Conservation (phyloP, 1,140 invertebrate genomes). For the Xylocopa sonorina region DNA sequence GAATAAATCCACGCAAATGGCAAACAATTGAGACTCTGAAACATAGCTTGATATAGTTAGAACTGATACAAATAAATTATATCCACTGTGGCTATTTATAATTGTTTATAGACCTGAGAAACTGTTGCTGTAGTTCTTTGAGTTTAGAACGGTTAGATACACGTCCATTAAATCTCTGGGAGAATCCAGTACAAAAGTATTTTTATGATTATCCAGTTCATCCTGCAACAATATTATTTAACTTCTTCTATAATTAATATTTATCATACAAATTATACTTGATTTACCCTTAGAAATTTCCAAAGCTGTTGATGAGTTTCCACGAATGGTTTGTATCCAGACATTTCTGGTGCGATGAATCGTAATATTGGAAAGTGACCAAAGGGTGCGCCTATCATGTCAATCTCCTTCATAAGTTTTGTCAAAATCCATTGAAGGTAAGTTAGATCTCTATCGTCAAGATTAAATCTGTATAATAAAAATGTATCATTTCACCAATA, state of each 20-base stretch:
- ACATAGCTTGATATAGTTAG: constrained; percentile 12
- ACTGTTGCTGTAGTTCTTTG: constrained; percentile 68
- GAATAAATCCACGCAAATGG: constrained; percentile 91
- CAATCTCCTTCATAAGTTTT: constrained; percentile 87
- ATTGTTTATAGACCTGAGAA: constrained; percentile 55
- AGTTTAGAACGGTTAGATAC: constrained; percentile 85
- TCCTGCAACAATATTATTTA: constrained; percentile 72
- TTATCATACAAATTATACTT: not conserved
- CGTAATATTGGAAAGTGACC: constrained; percentile 90
- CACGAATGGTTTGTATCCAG: constrained; percentile 89
- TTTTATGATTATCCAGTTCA: constrained; percentile 89
- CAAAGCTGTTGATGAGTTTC: constrained; percentile 87
- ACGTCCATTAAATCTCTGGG: constrained; percentile 93
- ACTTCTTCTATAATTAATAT: not conserved
- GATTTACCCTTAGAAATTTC: constrained; percentile 84
- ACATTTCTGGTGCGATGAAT: constrained; percentile 88
- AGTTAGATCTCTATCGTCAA: constrained; percentile 86
- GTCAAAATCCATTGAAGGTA: constrained; percentile 87
- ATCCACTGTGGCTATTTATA: not conserved
- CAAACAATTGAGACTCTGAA: constrained; percentile 87
- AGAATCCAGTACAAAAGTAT: constrained; percentile 84
- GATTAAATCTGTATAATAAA: constrained; percentile 82
- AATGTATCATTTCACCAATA: not conserved
- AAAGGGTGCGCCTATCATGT: constrained; percentile 90
- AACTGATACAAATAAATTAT: not conserved